Evolutionary conservation across 2,113 vertebrate genomes (phyloP).

Genomic region (Lonchura striata): DNA sequence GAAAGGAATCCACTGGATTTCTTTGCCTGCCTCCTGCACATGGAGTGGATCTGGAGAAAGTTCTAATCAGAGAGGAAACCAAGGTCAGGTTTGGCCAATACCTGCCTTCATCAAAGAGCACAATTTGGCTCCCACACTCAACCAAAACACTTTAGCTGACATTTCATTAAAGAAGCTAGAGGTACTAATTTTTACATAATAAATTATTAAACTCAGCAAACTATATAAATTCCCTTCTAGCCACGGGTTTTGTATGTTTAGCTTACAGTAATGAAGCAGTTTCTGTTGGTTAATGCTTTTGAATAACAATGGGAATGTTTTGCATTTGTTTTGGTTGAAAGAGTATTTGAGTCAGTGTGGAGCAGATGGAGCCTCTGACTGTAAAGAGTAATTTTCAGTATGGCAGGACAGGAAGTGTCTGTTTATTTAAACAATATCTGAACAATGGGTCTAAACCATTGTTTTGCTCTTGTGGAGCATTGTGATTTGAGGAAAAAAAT

Average conservation of each 20-base stretch:
- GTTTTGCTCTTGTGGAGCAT: neutral
- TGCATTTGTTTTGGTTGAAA: neutral
- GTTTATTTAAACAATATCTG: neutral
- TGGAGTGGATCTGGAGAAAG: neutral
- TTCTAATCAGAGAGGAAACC: neutral
- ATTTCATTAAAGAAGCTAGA: neutral
- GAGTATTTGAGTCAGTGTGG: neutral
- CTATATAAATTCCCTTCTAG: neutral
- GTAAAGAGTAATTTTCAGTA: neutral
- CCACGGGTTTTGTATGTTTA: neutral
- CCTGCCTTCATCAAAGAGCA: neutral
- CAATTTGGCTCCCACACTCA: neutral
- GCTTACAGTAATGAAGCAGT: neutral
- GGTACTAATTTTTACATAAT: neutral
- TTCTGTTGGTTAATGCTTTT: neutral
- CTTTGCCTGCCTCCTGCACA: neutral
- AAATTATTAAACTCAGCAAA: neutral
- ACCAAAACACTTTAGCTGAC: neutral
- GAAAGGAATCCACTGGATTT: neutral
- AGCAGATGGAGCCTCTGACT: constrained; percentile 10
- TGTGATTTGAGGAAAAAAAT: neutral
- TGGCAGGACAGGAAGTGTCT: neutral
- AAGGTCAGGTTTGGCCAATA: neutral
- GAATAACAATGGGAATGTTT: neutral
- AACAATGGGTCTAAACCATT: neutral